Base-by-base conservation (phyloP, 2,888 invertebrate genomes). In the Lamellibrachia satsuma region DNA sequence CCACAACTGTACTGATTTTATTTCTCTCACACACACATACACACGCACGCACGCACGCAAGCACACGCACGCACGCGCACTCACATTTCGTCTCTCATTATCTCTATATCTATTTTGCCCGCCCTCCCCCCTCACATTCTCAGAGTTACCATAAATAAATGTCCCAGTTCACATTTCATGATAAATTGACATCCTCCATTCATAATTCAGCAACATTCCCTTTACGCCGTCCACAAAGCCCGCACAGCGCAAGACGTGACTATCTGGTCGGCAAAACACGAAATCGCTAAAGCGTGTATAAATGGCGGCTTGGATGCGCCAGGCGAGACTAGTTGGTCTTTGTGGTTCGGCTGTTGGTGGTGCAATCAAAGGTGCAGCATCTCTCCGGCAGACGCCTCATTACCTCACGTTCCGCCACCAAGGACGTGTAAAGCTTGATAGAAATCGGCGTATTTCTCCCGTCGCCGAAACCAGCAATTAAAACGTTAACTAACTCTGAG, bases 81-180 rank as follows among this genome's bases (percentile, higher is more conserved):
- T 39, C 39, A 39, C 90, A 11, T 7, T 90, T 55, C 7, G 3
- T 60, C 8, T 90, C 92, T 92, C 92, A 2, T 22, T 92, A 6
- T 75, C 92, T 92, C 92, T 92, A 6, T 57, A 57, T 57, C 92
- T 60, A 6, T 92, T 52, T 60, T 9, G 57, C 92, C 22, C 92
- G 57, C 92, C 22, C 75, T 60, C 75, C 55, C 75, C 1, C 3
- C 22, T 22, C 55, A 75, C n/a, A 75, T 75, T 75, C 75, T 22
- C 75, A 75, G 6, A 75, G 75, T 75, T 22, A 22, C 75, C 75
- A 75, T n/a, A 75, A 22, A 75, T 75, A 75, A 15, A 57, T 57
- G 57, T 57, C 57, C 57, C 15, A 57, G 57, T 57, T 57, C 57
- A 57, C 57, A 75, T 75, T 75, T 75, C 75, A 75, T 3, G 75